Conservation (phyloP, 2,113 vertebrate species). For the Hemibagrus wyckioides region DNA sequence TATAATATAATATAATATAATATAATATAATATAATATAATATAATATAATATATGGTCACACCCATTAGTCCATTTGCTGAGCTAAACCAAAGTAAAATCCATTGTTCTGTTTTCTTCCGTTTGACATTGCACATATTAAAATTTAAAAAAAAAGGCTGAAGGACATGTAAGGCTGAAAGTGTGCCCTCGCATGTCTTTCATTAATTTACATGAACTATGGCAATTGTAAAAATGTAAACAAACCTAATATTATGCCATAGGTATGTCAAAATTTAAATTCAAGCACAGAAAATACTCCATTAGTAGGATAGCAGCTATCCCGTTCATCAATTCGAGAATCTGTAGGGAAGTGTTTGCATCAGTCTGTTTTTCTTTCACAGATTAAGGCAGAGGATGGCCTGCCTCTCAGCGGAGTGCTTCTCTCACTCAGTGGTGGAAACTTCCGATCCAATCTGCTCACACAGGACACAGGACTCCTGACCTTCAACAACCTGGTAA, state of each 20-base stretch:
- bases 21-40: too few species aligned
- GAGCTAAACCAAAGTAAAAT: too few species aligned
- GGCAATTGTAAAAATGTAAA: not conserved
- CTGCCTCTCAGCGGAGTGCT: slow-evolving; percentile 91
- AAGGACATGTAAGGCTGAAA: not conserved
- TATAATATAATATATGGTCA: not conserved
- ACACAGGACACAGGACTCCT: slow-evolving; percentile 93
- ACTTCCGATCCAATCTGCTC: slow-evolving; percentile 94
- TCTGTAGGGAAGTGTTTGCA: not conserved
- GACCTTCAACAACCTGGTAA: slow-evolving; percentile 94
- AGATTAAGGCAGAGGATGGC: slow-evolving; percentile 92
- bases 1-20: too few species aligned
- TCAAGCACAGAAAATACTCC: not conserved
- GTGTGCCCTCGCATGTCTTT: not conserved
- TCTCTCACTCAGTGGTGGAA: slow-evolving; percentile 91
- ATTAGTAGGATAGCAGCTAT: not conserved
- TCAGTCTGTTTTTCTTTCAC: not conserved
- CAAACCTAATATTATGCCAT: not conserved
- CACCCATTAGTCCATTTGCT: too few species aligned
- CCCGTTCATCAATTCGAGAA: not conserved
- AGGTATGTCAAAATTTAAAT: not conserved
- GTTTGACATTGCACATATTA: not conserved
- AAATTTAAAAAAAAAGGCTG: not conserved
- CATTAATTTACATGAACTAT: not conserved
- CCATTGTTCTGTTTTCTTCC: not conserved